Evolutionary conservation across 1,140 invertebrate species (phyloP).

Genomic region (Andrena cerasifolii): DNA sequence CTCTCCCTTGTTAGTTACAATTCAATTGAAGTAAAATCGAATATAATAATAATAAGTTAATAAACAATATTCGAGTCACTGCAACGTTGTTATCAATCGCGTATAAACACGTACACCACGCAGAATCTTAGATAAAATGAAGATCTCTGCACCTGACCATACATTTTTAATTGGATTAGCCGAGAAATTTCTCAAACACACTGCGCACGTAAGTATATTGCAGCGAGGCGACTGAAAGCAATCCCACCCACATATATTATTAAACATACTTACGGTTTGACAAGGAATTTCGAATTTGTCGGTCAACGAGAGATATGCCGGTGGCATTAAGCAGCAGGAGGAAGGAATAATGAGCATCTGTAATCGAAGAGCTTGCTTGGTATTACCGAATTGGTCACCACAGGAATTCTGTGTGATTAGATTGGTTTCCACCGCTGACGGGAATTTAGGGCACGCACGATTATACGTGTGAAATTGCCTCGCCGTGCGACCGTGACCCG

Average conservation of each 20-base stretch:
- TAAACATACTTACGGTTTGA: neutral
- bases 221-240: too few relatives aligned
- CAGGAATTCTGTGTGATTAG: conserved; percentile 53
- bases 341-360: conserved; percentile 51
- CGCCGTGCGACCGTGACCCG: conserved; percentile 36
- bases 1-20: too few relatives aligned
- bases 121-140: too few relatives aligned
- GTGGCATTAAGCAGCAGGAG: conserved; percentile 38
- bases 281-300: conserved; percentile 15
- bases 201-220: too few relatives aligned
- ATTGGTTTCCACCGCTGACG: conserved; percentile 48
- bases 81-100: too few relatives aligned
- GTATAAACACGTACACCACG: too few relatives aligned
- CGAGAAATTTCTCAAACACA: too few relatives aligned
- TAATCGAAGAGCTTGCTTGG: conserved; percentile 37
- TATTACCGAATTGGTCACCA: conserved; percentile 45
- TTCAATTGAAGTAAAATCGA: too few relatives aligned
- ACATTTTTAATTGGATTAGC: neutral
- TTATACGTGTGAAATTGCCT: conserved; percentile 54
- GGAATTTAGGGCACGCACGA: conserved; percentile 55
- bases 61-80: too few relatives aligned
- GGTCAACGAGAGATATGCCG: conserved; percentile 33
- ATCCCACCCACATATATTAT: neutral
- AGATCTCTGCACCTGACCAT: neutral
- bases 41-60: too few relatives aligned